These are phyloP conservation scores for Myiozetetes cayanensis DNA, from an alignment of 2,113 vertebrate species.

Conservation along the genomic window DNA sequence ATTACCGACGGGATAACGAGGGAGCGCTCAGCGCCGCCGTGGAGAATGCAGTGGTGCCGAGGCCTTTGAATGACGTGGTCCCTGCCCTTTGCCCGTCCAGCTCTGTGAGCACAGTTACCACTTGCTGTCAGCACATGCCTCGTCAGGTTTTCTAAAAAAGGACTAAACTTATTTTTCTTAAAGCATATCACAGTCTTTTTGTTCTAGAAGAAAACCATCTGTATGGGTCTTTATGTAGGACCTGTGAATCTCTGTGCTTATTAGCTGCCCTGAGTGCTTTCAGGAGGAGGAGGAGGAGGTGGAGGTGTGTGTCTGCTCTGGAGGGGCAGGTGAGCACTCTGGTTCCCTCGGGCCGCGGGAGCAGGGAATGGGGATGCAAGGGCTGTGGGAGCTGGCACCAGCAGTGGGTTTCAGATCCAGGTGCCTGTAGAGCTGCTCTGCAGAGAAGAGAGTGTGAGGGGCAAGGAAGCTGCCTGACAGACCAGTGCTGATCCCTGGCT, in stretches of 20 bases:
- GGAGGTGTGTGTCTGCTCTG: neutral
- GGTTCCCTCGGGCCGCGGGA: neutral
- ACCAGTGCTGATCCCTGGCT: neutral
- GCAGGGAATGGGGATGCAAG: too few relatives aligned
- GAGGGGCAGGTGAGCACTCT: neutral
- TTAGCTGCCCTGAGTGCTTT: neutral
- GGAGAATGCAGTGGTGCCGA: neutral
- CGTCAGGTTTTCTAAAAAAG: fast-evolving
- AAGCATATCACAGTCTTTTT: neutral
- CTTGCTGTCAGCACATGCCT: neutral
- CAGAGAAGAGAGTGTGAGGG: neutral
- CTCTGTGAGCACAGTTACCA: too few relatives aligned
- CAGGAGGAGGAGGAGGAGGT: neutral
- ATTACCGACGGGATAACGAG: too few relatives aligned
- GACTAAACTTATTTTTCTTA: neutral
- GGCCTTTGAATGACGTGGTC: neutral
- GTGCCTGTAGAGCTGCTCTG: too few relatives aligned
- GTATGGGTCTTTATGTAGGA: neutral
- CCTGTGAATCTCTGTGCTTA: too few relatives aligned
- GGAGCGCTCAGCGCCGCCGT: fast-evolving
- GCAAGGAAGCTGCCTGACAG: neutral
- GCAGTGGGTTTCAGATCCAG: fast-evolving
- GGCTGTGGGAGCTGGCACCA: neutral
- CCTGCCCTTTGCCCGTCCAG: neutral
- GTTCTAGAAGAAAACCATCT: neutral